A percentile compares a stretch with the other conserved stretches of the same genome.
Evolutionary conservation across 2,113 vertebrate species (phyloP).

Genomic region (Gallinago undulata): DNA sequence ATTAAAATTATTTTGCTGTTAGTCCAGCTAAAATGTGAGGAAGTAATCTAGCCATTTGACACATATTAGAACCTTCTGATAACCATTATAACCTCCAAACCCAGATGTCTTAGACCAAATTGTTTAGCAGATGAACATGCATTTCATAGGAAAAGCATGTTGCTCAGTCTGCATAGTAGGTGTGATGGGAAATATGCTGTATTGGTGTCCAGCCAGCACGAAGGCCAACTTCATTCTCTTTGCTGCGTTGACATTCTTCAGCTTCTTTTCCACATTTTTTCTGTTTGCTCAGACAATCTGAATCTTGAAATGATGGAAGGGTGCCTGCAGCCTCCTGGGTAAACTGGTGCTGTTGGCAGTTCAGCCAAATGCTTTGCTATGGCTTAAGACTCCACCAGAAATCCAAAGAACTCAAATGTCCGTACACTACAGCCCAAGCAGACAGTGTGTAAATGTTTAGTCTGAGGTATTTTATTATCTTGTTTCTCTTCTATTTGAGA

Average conservation of each 20-base stretch:
- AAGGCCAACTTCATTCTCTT: neutral
- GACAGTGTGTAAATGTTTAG: slow-evolving; percentile 74
- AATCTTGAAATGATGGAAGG: slow-evolving; percentile 49
- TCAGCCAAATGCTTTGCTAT: slow-evolving; percentile 40
- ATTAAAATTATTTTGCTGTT: neutral
- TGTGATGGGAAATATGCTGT: slow-evolving; percentile 29
- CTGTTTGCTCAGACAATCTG: slow-evolving; percentile 68
- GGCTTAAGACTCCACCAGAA: slow-evolving; percentile 36
- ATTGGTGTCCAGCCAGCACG: neutral
- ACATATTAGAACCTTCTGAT: neutral
- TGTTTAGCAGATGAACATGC: slow-evolving; percentile 20
- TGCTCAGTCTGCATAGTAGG: slow-evolving; percentile 8
- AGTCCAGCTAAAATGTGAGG: neutral
- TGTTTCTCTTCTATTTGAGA: slow-evolving; percentile 55
- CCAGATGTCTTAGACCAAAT: neutral
- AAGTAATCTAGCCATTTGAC: neutral
- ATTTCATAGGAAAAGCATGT: neutral
- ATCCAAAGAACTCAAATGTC: slow-evolving; percentile 46
- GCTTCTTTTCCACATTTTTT: slow-evolving; percentile 67
- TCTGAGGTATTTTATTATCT: slow-evolving; percentile 73
- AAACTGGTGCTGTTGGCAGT: slow-evolving; percentile 38
- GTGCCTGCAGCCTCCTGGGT: slow-evolving; percentile 52
- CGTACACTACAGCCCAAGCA: slow-evolving; percentile 33
- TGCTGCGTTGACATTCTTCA: slow-evolving; percentile 55
- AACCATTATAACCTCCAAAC: neutral